Base-by-base conservation (phyloP, 2,888 invertebrate species). In the Aplocera efformata region DNA sequence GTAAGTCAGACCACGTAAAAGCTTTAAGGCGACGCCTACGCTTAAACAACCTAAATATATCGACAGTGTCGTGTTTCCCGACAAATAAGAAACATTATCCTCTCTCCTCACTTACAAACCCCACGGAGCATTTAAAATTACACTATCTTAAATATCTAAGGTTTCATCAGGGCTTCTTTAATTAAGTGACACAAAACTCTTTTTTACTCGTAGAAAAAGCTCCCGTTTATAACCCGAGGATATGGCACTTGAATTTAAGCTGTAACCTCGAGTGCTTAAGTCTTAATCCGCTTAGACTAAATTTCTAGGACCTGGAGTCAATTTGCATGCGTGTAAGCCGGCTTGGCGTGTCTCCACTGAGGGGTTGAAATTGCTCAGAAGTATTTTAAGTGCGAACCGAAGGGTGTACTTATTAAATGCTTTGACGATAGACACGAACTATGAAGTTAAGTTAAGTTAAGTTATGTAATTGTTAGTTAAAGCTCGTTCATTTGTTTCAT, bases 101-200 rank as follows among this genome's bases (percentile, higher is more conserved):
- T 11, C 20, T 34, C 32, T 35, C 26, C 23, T 34, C 20, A 28
- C 24, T 10, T 30, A 32, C 21, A 23, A 36, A 34, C 13, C 32
- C 32, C 31, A 31, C 40, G 40, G 32, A 43, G 48, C 49, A 48
- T 48, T 49, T 51, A 44, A 52, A 50, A 52, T 48, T 38, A 54
- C 49, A 50, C 39, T 43, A 50, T 48, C 50, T 31, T 59, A 53
- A 53, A 45, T 62, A 59, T 58, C 60, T 73, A 74, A 60, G 82
- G 80, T 65, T 83, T 82, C 83, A 55, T 66, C 66, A 67, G 53
- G 82, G 80, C 71, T 82, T 82, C 79, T 73, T 74, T 80, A 82
- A 83, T 81, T 76, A 81, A 79, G 67, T 67, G 74, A 74, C 67
- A 76, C 63, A 66, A 74, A 67, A 75, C 72, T 50, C 48, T 73